Evolutionary conservation across 2,797 vertebrate species (phyloP).

Genomic region (Podarcis siculus): DNA sequence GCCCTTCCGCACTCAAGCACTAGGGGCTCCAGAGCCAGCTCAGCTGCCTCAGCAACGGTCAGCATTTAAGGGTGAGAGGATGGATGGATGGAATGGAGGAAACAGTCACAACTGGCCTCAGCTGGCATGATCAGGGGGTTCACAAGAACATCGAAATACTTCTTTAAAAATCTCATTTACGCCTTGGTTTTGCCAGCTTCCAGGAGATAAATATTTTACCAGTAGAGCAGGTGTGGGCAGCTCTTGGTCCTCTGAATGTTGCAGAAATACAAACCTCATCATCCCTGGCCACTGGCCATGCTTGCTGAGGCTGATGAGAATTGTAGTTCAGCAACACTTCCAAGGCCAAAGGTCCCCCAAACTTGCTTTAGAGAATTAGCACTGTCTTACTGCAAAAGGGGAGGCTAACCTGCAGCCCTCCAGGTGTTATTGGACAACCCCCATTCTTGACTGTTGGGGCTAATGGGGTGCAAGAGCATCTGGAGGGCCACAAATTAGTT

Average conservation of each 20-base stretch:
- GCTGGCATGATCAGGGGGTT: not conserved
- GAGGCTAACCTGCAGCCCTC: no score
- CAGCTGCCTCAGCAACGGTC: slow-evolving; percentile 62
- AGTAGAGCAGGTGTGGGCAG: not conserved
- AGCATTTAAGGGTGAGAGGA: slow-evolving; percentile 21
- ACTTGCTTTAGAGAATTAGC: no score
- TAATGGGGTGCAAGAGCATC: no score
- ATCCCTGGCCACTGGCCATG: no score
- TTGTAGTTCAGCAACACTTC: no score
- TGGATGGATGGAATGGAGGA: slow-evolving; percentile 12
- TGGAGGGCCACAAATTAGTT: no score
- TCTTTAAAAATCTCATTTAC: not conserved
- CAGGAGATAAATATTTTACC: not conserved
- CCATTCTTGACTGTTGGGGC: no score
- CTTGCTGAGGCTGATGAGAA: no score
- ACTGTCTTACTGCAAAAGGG: not conserved
- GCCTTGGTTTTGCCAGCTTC: not conserved
- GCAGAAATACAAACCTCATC: no score
- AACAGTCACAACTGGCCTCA: not conserved
- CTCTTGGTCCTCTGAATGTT: not conserved
- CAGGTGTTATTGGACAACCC: no score
- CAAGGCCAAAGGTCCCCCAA: no score
- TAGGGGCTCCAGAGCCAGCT: slow-evolving; percentile 72
- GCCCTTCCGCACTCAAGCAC: slow-evolving; percentile 72
- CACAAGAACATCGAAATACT: not conserved